Evolutionary conservation across 1,140 invertebrate genomes (phyloP).

Genomic region (Rhyzopertha dominica): DNA sequence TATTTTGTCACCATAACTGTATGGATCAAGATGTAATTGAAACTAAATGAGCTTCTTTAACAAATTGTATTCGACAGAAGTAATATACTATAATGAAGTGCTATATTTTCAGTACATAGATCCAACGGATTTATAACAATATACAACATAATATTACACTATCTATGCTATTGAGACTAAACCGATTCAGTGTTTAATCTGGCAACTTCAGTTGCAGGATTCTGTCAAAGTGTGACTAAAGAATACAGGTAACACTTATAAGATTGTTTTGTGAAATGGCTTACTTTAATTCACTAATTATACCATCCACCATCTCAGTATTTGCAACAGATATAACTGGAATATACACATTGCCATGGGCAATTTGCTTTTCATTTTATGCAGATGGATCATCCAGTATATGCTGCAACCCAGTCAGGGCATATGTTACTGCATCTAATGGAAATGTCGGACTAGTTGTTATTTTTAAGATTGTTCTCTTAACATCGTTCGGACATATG

Average conservation of each 20-base stretch:
- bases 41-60: too few relatives aligned
- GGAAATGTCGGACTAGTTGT: conserved; percentile 46
- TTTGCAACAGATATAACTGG: conserved; percentile 26
- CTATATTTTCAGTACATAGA: too few relatives aligned
- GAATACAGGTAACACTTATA: conserved; percentile 51
- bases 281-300: conserved; percentile 28
- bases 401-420: conserved; percentile 49
- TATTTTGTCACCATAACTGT: too few relatives aligned
- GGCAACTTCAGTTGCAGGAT: too few relatives aligned
- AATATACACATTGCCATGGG: conserved; percentile 16
- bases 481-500: conserved; percentile 46
- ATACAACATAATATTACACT: too few relatives aligned
- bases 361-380: not conserved
- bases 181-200: too few relatives aligned
- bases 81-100: too few relatives aligned
- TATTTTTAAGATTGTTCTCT: conserved; percentile 48
- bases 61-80: too few relatives aligned
- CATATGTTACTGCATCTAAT: conserved; percentile 44
- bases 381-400: conserved; percentile 3
- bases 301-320: conserved; percentile 24
- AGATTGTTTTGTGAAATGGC: conserved; percentile 42
- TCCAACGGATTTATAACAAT: too few relatives aligned
- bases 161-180: too few relatives aligned
- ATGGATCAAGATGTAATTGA: too few relatives aligned
- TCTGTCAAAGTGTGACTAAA: too few relatives aligned